phyloP scores from a whole-genome alignment of 2,888 invertebrate species.

The Horisme vitalbata region DNA sequence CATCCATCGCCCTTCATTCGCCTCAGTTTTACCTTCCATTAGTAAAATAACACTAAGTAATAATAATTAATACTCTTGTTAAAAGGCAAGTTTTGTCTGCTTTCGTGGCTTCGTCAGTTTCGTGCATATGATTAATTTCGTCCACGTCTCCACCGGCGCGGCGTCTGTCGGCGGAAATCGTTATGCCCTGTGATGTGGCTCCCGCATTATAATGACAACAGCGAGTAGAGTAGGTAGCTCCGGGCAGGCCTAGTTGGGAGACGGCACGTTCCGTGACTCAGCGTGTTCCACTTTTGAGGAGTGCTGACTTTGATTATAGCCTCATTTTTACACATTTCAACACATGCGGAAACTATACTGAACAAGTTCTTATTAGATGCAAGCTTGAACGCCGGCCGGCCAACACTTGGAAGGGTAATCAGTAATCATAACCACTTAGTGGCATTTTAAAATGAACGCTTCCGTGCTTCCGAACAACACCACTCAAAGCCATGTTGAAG shows the following conservation, averaged over 20 bases:
- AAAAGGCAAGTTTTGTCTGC: not conserved
- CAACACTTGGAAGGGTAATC: too few species aligned
- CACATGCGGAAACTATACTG: too few species aligned
- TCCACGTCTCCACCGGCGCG: conserved; percentile 39
- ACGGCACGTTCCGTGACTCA: conserved; percentile 9
- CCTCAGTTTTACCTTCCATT: not conserved
- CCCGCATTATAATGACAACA: conserved; percentile 45
- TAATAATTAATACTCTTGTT: too few species aligned
- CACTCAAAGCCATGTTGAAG: too few species aligned
- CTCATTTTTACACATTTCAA: not conserved
- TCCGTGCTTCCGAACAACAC: too few species aligned
- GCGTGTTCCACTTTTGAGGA: conserved; percentile 11
- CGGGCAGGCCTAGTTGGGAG: not conserved
- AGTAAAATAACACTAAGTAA: too few species aligned
- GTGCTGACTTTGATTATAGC: not conserved
- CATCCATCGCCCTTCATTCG: not conserved
- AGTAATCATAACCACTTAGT: too few species aligned
- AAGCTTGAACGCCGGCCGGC: too few species aligned
- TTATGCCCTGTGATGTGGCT: conserved; percentile 41
- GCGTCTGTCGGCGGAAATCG: conserved; percentile 51
- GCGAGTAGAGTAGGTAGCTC: too few species aligned
- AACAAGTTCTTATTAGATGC: too few species aligned
- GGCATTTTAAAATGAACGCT: too few species aligned
- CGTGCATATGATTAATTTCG: conserved; percentile 45
- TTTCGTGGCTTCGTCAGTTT: conserved; percentile 1